phyloP scores from a whole-genome alignment of 2,113 vertebrate species.

The Cephalopterus ornatus region DNA sequence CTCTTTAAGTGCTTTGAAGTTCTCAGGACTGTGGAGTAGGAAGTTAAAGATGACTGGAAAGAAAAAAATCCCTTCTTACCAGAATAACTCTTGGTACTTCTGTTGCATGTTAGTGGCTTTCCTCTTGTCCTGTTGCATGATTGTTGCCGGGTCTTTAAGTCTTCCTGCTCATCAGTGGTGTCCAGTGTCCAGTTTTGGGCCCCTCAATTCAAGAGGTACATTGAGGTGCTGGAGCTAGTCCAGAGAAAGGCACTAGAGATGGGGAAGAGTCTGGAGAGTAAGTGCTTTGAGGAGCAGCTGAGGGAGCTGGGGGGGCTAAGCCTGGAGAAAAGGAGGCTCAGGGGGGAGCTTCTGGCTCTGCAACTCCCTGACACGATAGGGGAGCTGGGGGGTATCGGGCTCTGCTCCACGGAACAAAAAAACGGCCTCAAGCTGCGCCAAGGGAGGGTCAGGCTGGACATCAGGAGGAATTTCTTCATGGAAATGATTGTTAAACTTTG shows the following conservation, averaged over 20 bases:
- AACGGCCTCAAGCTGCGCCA: background rate
- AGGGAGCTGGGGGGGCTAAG: background rate
- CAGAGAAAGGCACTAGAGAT: background rate
- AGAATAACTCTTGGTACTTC: background rate
- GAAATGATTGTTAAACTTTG: background rate
- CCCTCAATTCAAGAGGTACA: background rate
- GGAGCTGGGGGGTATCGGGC: background rate
- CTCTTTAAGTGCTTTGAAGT: background rate
- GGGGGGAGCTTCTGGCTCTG: background rate
- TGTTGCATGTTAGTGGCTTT: background rate
- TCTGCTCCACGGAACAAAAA: background rate
- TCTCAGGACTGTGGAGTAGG: background rate
- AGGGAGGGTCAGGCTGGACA: background rate
- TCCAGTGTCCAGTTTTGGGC: background rate
- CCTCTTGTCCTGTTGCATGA: background rate
- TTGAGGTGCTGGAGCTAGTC: background rate
- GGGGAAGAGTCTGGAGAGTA: background rate
- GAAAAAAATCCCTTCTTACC: background rate
- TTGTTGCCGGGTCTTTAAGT: background rate
- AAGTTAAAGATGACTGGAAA: background rate
- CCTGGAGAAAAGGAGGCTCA: background rate
- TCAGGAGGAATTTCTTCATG: background rate
- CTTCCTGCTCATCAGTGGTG: background rate
- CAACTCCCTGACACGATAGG: background rate
- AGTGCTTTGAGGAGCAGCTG: background rate